phyloP scores from a whole-genome alignment of 1,140 invertebrate species.

The Eueides isabella region DNA sequence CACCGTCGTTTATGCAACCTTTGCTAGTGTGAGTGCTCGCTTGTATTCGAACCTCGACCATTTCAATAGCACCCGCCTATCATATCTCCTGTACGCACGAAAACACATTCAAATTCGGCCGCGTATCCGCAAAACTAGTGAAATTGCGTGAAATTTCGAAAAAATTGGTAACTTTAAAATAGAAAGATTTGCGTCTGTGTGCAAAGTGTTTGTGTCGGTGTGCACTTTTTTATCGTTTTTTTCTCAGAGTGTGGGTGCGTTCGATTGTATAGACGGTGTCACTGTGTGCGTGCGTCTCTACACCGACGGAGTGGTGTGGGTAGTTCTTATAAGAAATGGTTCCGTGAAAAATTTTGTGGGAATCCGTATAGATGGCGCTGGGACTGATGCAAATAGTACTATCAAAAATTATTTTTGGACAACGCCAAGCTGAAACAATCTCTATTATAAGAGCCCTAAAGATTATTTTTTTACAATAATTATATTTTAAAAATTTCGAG shows the following conservation, averaged over 20 bases:
- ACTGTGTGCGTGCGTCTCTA: slow-evolving; percentile 27
- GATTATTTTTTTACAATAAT: slow-evolving; percentile 16
- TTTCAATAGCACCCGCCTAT: slow-evolving; percentile 73
- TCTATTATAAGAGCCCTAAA: slow-evolving; percentile 16
- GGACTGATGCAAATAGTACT: slow-evolving; percentile 61
- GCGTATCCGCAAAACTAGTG: slow-evolving; percentile 46
- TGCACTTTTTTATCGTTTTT: slow-evolving; percentile 81
- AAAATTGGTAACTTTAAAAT: slow-evolving; percentile 51
- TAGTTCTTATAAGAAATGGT: slow-evolving; percentile 80
- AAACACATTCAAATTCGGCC: slow-evolving; percentile 52
- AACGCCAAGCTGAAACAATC: slow-evolving; percentile 12
- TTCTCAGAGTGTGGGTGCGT: slow-evolving; percentile 78
- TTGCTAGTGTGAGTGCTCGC: slow-evolving; percentile 63
- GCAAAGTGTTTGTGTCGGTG: slow-evolving; percentile 62
- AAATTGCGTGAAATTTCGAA: slow-evolving; percentile 40
- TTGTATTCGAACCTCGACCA: slow-evolving; percentile 71
- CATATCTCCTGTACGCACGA: slow-evolving; percentile 59
- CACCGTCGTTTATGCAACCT: slow-evolving; percentile 60
- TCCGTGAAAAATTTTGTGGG: slow-evolving; percentile 77
- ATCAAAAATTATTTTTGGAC: slow-evolving; percentile 65
- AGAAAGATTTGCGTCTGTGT: slow-evolving; percentile 53
- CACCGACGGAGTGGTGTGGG: slow-evolving; percentile 47
- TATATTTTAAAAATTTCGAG: slow-evolving; percentile 36
- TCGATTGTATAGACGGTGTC: slow-evolving; percentile 68
- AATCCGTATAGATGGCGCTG: slow-evolving; percentile 78